Conservation (phyloP, 2,113 vertebrate species). For the Chinchilla lanigera region DNA sequence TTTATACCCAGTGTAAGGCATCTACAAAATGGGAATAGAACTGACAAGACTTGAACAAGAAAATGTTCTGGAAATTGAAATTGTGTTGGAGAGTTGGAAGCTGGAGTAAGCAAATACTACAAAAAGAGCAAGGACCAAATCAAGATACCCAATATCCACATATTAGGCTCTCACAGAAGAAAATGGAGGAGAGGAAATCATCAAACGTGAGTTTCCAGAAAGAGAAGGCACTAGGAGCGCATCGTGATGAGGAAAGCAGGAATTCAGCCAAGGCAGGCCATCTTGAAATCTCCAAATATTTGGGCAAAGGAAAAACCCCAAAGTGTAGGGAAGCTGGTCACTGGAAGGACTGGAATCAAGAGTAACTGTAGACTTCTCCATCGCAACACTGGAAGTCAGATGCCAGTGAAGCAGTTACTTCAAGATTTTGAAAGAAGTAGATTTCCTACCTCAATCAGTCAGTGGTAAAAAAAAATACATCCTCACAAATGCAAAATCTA, state of each 20-base stretch:
- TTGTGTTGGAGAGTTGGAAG: neutral
- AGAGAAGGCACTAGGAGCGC: neutral
- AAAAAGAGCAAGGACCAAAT: neutral
- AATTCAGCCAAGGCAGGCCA: neutral
- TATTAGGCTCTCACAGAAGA: neutral
- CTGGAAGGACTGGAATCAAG: neutral
- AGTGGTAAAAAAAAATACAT: neutral
- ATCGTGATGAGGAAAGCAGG: neutral
- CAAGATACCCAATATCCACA: neutral
- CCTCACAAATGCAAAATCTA: constrained; percentile 22
- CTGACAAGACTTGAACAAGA: neutral
- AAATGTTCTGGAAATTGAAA: neutral
- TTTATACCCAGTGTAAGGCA: neutral
- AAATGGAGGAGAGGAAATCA: neutral
- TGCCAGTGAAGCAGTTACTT: neutral
- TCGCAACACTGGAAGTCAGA: neutral
- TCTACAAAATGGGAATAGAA: neutral
- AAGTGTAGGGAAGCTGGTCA: neutral
- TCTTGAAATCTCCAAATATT: neutral
- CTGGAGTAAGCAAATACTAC: neutral
- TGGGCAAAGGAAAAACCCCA: neutral
- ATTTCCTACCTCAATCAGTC: neutral
- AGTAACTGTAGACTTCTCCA: neutral
- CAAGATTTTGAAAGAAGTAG: constrained; percentile 32
- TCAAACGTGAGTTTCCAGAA: neutral